These are phyloP conservation scores for Upupa epops DNA, from an alignment of 2,113 vertebrate genomes.

Conservation along the genomic window DNA sequence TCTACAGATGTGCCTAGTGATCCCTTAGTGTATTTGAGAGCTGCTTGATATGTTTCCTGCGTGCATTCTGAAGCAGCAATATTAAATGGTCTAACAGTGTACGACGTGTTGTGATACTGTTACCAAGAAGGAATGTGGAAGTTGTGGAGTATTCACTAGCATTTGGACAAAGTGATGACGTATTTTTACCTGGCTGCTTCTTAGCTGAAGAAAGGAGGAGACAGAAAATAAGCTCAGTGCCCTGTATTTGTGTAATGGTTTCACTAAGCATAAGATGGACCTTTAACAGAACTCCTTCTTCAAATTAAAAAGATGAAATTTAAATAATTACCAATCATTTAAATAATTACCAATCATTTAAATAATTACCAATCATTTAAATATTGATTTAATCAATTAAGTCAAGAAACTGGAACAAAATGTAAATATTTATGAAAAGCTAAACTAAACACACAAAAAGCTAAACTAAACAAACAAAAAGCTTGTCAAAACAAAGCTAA, in stretches of 20 bases:
- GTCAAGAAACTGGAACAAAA: too few relatives aligned
- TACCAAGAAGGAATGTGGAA: not conserved
- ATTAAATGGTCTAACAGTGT: not conserved
- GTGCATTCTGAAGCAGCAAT: not conserved
- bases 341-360: too few relatives aligned
- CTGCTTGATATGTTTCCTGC: not conserved
- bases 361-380: too few relatives aligned
- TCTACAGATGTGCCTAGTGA: not conserved
- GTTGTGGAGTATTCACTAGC: not conserved
- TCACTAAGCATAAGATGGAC: too few relatives aligned
- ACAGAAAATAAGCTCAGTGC: not conserved
- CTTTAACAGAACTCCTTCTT: too few relatives aligned
- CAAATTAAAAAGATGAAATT: too few relatives aligned
- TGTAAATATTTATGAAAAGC: too few relatives aligned
- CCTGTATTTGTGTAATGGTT: not conserved
- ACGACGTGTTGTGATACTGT: not conserved
- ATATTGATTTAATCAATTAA: too few relatives aligned
- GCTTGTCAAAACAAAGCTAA: too few relatives aligned
- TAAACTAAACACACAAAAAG: too few relatives aligned
- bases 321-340: too few relatives aligned
- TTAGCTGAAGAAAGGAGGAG: not conserved
- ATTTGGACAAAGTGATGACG: not conserved
- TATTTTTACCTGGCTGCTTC: not conserved
- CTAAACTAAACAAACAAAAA: too few relatives aligned
- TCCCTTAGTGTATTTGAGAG: not conserved